Evolutionary conservation across 2,888 invertebrate genomes (phyloP), one percentile per base, ranked within the genome.

Genomic region (Sesia bembeciformis): DNA sequence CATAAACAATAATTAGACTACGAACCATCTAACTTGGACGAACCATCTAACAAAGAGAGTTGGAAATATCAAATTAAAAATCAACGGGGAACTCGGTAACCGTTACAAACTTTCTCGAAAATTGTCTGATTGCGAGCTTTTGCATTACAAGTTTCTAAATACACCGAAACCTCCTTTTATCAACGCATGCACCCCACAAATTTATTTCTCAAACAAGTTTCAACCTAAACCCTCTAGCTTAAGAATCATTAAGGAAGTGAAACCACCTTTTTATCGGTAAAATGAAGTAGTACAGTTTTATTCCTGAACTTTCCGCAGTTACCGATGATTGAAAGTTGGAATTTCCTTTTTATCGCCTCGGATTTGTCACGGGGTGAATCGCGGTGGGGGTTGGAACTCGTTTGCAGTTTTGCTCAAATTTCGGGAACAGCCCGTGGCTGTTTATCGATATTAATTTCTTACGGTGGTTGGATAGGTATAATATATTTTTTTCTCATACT

Each of bases 91-190:
- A 5, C 23, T 23, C 23, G 23, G 5, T 46, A 46, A 46, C 46
- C 23, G n/a, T 46, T 46, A 46, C 46, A 46, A 46, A 46, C 8
- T 46, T 46, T 46, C 8, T 7, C 46, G n/a, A 50, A 52, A 53
- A 53, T 53, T 70, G 72, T 78, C 75, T 76, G 74, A 78, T 76
- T 78, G 74, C 70, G 66, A 61, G 61, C 66, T 69, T 62, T 67
- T 65, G 65, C 63, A 67, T 68, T 63, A 70, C 68, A 69, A 65
- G 66, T 75, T 77, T 74, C 78, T 70, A 72, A 78, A 75, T 67
- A 70, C 66, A 66, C 64, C 62, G 58, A 62, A 66, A 62, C 68
- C 67, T 67, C 61, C 59, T 57, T 59, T 66, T 64, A 60, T 60
- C 60, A 59, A 49, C 5, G 46, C 46, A 8, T 8, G 46, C 53